Conservation (phyloP, 2,888 invertebrate genomes). For the Pseudeuparius sepicola region DNA sequence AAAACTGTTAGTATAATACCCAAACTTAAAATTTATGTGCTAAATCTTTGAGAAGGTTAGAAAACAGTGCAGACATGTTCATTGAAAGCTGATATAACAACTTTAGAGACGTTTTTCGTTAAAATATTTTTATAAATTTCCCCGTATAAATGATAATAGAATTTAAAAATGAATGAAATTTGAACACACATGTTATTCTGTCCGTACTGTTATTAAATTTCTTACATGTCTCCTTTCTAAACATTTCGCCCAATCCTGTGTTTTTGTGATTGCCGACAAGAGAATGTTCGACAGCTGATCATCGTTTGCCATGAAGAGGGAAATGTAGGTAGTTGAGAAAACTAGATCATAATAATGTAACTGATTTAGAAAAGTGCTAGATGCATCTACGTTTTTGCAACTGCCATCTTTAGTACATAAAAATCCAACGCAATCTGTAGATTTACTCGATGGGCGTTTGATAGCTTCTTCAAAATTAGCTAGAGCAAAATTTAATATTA, state of each 20-base stretch:
- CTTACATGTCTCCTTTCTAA: constrained; percentile 66
- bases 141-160: no score
- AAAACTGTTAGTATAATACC: constrained; percentile 5
- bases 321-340: constrained; percentile 52
- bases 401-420: constrained; percentile 58
- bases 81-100: no score
- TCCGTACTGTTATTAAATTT: no score
- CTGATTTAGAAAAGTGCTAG: constrained; percentile 21
- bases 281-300: constrained; percentile 54
- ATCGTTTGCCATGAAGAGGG: constrained; percentile 53
- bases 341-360: constrained; percentile 46
- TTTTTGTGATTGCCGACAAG: constrained; percentile 48
- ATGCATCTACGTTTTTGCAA: constrained; percentile 31
- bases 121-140: no score
- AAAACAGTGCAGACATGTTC: no score
- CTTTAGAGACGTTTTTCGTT: no score
- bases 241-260: constrained; percentile 57
- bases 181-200: no score
- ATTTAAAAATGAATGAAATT: no score
- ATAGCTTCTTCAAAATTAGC: constrained; percentile 32
- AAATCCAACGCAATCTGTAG: constrained; percentile 50
- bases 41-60: no score
- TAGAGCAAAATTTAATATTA: constrained; percentile 46
- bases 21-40: no score
- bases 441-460: not conserved